Conservation (phyloP, 2,888 invertebrate genomes). For the Caenorhabditis virilis region DNA sequence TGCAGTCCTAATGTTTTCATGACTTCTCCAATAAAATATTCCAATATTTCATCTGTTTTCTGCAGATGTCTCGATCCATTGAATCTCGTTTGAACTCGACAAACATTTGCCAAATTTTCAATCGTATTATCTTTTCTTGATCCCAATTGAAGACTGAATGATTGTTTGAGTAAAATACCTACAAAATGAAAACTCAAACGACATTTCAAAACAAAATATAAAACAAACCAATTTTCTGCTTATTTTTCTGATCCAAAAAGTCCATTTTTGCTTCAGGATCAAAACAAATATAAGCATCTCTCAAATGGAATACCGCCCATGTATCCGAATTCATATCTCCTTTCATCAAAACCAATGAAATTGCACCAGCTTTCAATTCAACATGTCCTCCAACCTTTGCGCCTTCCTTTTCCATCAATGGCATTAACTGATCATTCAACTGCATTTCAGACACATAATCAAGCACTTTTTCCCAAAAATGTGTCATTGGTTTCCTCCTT, state of each 20-base stretch:
- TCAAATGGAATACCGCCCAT: conserved; percentile 66
- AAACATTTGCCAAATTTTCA: conserved; percentile 48
- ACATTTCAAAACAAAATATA: not conserved
- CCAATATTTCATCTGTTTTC: conserved; percentile 44
- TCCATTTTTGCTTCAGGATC: conserved; percentile 41
- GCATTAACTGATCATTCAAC: conserved; percentile 32
- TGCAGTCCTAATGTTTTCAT: conserved; percentile 35
- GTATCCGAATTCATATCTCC: conserved; percentile 64
- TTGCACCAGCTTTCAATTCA: conserved; percentile 51
- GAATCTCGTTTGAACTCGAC: conserved; percentile 45
- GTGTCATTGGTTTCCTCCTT: conserved; percentile 21
- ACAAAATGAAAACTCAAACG: not conserved
- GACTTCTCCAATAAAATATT: conserved; percentile 48
- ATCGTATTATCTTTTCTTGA: conserved; percentile 8
- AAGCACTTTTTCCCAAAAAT: conserved; percentile 46
- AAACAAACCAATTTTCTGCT: conserved; percentile 22
- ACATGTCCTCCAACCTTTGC: conserved; percentile 55
- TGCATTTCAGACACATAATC: conserved; percentile 47
- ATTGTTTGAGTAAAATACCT: conserved; percentile 49
- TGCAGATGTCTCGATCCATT: conserved; percentile 43
- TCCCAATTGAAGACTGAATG: conserved; percentile 53
- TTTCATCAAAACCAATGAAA: conserved; percentile 63
- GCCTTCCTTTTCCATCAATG: conserved; percentile 34
- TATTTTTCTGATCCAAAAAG: conserved; percentile 16
- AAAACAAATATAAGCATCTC: conserved; percentile 51